Evolutionary conservation across 2,113 vertebrate genomes (phyloP).

Genomic region (Parus major): DNA sequence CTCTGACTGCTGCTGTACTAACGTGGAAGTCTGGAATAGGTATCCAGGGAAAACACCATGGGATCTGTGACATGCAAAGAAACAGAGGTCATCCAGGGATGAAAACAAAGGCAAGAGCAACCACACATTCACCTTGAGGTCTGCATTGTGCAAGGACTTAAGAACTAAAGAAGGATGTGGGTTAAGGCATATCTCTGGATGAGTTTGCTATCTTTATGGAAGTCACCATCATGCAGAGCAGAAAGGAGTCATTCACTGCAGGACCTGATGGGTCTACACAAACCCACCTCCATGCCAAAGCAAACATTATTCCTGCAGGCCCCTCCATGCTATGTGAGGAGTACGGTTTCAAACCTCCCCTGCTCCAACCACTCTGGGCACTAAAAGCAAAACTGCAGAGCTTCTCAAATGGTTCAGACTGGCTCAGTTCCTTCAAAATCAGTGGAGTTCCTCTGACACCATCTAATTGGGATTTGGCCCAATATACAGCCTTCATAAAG

Average conservation of each 20-base stretch:
- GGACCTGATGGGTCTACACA: not conserved
- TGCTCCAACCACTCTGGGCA: not conserved
- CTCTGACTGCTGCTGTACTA: not conserved
- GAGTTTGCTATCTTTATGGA: slow-evolving; percentile 24
- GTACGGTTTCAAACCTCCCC: slow-evolving; percentile 37
- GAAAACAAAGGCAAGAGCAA: not conserved
- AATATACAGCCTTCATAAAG: not conserved
- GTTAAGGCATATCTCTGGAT: not conserved
- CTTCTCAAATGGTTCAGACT: not conserved
- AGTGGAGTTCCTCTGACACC: not conserved
- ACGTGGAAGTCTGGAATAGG: not conserved
- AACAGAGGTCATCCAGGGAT: not conserved
- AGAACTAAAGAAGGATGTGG: not conserved
- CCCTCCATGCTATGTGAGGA: not conserved
- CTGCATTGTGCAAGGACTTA: not conserved
- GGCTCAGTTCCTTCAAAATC: not conserved
- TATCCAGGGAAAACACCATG: accelerated
- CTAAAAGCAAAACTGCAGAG: not conserved
- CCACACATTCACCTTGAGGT: not conserved
- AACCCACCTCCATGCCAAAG: slow-evolving; percentile 28
- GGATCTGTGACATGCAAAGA: not conserved
- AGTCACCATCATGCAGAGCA: not conserved
- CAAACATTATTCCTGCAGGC: slow-evolving; percentile 28
- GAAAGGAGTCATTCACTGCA: slow-evolving; percentile 52
- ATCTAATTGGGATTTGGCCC: not conserved